phyloP scores from a whole-genome alignment of 2,797 vertebrate genomes.

The Acrossocheilus fasciatus region DNA sequence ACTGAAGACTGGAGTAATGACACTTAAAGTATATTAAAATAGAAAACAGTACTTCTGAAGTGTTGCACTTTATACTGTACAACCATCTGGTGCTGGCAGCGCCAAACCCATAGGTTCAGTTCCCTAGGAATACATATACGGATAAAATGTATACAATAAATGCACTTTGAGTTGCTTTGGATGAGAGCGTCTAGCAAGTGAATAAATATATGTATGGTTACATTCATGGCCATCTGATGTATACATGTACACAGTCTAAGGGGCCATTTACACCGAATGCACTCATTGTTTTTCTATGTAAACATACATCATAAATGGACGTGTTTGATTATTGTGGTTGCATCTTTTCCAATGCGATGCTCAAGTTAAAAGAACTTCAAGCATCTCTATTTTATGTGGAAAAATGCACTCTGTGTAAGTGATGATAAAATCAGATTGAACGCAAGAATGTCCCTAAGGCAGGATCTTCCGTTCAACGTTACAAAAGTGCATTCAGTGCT shows the following conservation, averaged over 20 bases:
- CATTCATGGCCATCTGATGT: neutral
- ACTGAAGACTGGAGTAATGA: neutral
- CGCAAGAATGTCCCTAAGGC: neutral
- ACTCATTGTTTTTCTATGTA: neutral
- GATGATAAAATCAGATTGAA: neutral
- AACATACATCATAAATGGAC: neutral
- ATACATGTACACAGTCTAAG: neutral
- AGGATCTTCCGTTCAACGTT: neutral
- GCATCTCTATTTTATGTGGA: neutral
- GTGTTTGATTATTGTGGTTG: neutral
- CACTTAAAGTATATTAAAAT: neutral
- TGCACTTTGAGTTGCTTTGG: neutral
- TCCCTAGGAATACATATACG: neutral
- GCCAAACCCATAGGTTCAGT: neutral
- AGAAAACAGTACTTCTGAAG: neutral
- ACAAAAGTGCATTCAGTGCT: neutral
- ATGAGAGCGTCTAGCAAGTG: neutral
- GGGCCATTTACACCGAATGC: neutral
- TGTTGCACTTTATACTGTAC: neutral
- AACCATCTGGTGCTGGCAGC: neutral
- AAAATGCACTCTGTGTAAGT: neutral
- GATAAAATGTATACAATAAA: neutral
- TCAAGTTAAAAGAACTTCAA: neutral
- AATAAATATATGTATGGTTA: neutral
- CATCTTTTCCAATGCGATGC: neutral